Base-by-base conservation (phyloP, 2,113 vertebrate genomes). In the Girardinichthys multiradiatus region DNA sequence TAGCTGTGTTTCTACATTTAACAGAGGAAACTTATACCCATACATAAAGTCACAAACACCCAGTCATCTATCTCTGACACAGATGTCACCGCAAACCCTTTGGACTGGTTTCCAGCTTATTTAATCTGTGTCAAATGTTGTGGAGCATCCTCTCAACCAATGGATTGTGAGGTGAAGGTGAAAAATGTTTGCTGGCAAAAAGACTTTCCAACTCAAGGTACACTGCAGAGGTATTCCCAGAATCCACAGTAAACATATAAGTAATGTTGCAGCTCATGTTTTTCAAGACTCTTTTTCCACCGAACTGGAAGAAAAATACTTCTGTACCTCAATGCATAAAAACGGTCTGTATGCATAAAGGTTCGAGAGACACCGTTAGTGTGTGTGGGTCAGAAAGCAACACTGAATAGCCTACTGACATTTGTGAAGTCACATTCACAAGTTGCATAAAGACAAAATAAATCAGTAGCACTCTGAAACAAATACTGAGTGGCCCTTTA, bases 1-100 rank as follows among this genome's bases (percentile, higher is more conserved):
- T 58, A 80, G 70, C 65, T 86, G 78, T 81, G 68, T 79, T 81
- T 86, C 68, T 81, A 80, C 79, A 88, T 87, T 86, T 87, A 86
- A 86, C 79, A 79, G 74, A 83, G 42, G 74, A 77, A 83, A 72
- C 59, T 54, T 61, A 80, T 45, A 69, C 48, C 26, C 84, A 51
- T 39, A 70, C 74, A 77, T 33, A 77, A 28, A 74, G 15, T 8
- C 64, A 70, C 35, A n/a, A 45, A 61, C 80, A 73, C 6, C 48
- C 9, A 39, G 24, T n/a, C 63, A 70, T 14, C 68, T 58, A 57
- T 28, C 58, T 21, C 51, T 27, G 73, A 77, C 58, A 63, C 61
- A 74, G 12, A 70, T 27, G 30, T 79, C 57, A 74, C 61, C 30
- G 66, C 14, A 74, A 81, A 66, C 64, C 54, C 11, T 42, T 79